Percentiles rank a stretch among this genome's conserved stretches.
Conservation (phyloP, 2,113 vertebrate genomes). For the Neofelis nebulosa region DNA sequence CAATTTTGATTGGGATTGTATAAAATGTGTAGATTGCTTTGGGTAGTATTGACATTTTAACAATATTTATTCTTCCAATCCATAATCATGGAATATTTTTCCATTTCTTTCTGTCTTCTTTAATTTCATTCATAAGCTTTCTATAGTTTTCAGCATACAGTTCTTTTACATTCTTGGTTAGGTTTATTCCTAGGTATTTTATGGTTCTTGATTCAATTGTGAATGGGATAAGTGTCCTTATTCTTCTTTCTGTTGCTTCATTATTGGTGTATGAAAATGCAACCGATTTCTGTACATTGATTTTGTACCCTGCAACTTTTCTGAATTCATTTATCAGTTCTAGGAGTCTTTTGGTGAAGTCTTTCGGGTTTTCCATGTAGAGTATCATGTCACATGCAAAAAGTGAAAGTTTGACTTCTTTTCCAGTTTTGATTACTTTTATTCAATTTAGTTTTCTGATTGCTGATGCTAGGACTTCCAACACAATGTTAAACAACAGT, state of each 20-base stretch:
- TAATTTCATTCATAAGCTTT: neutral
- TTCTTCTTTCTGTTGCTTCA: too few species aligned
- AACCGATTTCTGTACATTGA: too few species aligned
- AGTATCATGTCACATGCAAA: neutral
- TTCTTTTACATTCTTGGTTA: too few species aligned
- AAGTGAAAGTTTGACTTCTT: neutral
- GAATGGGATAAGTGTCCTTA: too few species aligned
- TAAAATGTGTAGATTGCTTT: neutral
- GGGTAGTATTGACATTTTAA: neutral
- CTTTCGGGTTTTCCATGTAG: neutral
- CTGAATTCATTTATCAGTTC: too few species aligned
- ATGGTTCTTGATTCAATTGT: too few species aligned
- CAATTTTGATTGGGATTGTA: neutral
- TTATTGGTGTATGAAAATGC: too few species aligned
- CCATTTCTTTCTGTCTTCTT: neutral
- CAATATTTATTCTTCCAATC: neutral
- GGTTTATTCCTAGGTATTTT: too few species aligned
- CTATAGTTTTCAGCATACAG: neutral
- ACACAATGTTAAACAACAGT: neutral
- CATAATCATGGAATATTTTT: neutral
- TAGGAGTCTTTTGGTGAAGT: too few species aligned
- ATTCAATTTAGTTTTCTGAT: too few species aligned
- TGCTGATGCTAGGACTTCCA: neutral
- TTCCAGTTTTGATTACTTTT: too few species aligned
- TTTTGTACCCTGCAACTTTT: too few species aligned